Evolutionary conservation across 2,888 invertebrate genomes (phyloP).

Genomic region (Gasteruption jaculator): DNA sequence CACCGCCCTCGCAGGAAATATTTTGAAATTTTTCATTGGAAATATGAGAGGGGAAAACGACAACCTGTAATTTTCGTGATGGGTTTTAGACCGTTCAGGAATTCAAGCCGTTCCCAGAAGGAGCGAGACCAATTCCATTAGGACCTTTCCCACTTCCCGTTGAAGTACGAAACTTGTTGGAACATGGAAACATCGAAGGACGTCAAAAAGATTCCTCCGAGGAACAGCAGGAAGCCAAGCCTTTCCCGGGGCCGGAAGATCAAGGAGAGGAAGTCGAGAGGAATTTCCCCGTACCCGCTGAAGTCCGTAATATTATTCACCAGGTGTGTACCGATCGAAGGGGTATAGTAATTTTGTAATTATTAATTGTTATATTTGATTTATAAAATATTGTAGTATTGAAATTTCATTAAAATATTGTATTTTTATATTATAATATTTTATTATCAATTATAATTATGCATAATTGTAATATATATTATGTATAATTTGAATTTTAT

Average conservation of each 20-base stretch:
- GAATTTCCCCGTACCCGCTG: slow-evolving; percentile 39
- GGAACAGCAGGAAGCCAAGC: slow-evolving; percentile 38
- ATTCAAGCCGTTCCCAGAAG: slow-evolving; percentile 43
- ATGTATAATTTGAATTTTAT: no score
- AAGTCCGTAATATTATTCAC: slow-evolving; percentile 41
- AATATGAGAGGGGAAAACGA: background rate
- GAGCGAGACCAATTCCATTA: slow-evolving; percentile 37
- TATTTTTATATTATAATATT: no score
- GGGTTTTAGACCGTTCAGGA: slow-evolving; percentile 34
- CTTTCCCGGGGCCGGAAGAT: slow-evolving; percentile 37
- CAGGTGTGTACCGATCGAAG: slow-evolving; percentile 37
- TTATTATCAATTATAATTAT: no score
- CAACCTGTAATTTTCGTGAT: background rate
- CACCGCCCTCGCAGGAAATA: no score
- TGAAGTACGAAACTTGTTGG: slow-evolving; percentile 41
- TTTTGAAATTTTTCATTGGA: slow-evolving; percentile 1
- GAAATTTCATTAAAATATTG: no score
- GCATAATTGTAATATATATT: no score
- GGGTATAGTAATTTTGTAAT: background rate
- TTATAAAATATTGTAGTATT: no score
- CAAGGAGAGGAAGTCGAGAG: slow-evolving; percentile 39
- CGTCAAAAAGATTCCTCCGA: slow-evolving; percentile 34
- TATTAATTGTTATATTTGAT: background rate
- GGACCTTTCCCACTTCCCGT: slow-evolving; percentile 41
- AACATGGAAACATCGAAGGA: slow-evolving; percentile 43